Evolutionary conservation across 2,113 vertebrate species (phyloP).

Genomic region (Phasianus colchicus): DNA sequence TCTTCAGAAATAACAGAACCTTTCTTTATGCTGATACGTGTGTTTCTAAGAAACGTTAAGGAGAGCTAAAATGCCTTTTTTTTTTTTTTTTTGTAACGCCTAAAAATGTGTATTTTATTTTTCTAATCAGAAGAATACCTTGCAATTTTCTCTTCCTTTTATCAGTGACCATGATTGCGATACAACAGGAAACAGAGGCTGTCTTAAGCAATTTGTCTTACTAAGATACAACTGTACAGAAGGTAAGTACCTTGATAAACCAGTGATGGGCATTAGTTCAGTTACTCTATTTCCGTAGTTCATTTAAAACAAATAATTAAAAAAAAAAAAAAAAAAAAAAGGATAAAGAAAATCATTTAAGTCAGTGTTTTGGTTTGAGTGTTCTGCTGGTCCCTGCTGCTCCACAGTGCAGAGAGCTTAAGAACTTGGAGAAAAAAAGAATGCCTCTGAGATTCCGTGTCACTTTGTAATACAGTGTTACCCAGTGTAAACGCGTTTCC

Average conservation of each 20-base stretch:
- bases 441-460: not conserved
- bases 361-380: conserved; percentile 12
- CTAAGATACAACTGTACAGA: not conserved
- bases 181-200: not conserved
- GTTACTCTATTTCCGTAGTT: not conserved
- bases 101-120: not conserved
- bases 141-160: not conserved
- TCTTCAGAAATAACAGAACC: not conserved
- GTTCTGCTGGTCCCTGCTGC: conserved; percentile 43
- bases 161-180: not conserved
- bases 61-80: not conserved
- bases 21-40: not conserved
- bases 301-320: not conserved
- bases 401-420: conserved; percentile 40
- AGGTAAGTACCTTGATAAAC: conserved; percentile 52
- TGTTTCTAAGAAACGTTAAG: not conserved
- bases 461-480: not conserved
- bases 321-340: not conserved
- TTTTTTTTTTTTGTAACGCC: not conserved
- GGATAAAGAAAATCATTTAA: conserved; percentile 26
- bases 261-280: conserved; percentile 22
- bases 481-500: conserved; percentile 60
- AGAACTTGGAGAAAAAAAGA: not conserved
- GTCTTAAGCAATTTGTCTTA: not conserved
- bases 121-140: conserved; percentile 18